Evolutionary conservation across 2,113 vertebrate genomes (phyloP).

Genomic region (Apeltes quadracus): DNA sequence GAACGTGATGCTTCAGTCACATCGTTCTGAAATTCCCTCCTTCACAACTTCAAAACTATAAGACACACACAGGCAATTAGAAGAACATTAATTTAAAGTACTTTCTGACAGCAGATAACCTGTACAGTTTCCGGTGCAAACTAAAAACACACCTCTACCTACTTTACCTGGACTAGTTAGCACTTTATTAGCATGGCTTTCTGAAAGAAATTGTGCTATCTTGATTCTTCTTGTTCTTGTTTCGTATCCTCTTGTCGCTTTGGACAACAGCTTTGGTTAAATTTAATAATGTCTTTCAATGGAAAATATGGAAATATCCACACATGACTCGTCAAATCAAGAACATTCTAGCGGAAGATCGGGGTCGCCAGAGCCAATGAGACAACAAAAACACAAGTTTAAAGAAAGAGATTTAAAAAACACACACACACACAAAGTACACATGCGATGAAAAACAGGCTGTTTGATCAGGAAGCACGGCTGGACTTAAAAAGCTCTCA

Average conservation of each 20-base stretch:
- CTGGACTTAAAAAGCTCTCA: slow-evolving; percentile 34
- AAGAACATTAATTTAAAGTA: slow-evolving; percentile 41
- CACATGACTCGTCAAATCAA: neutral
- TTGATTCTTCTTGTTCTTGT: slow-evolving; percentile 51
- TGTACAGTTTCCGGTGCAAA: too few species aligned
- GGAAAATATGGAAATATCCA: neutral
- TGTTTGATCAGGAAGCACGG: slow-evolving; percentile 20
- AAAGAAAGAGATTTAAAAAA: slow-evolving; percentile 10
- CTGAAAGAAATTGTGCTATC: too few species aligned
- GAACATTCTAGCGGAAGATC: slow-evolving; percentile 20
- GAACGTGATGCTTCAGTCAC: slow-evolving; percentile 12
- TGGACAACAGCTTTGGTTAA: too few species aligned
- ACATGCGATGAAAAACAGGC: slow-evolving; percentile 22
- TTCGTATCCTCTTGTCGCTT: too few species aligned
- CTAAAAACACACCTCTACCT: too few species aligned
- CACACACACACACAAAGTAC: neutral
- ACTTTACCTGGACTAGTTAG: too few species aligned
- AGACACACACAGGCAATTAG: too few species aligned
- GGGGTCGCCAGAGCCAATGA: slow-evolving; percentile 23
- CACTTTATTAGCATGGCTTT: too few species aligned
- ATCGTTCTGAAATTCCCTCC: neutral
- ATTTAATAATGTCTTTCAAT: slow-evolving; percentile 27
- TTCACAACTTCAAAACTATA: too few species aligned
- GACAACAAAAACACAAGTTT: slow-evolving; percentile 29
- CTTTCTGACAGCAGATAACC: slow-evolving; percentile 43